Evolutionary conservation across 2,888 invertebrate species (phyloP).

Genomic region (Glaucopsyche alexis): DNA sequence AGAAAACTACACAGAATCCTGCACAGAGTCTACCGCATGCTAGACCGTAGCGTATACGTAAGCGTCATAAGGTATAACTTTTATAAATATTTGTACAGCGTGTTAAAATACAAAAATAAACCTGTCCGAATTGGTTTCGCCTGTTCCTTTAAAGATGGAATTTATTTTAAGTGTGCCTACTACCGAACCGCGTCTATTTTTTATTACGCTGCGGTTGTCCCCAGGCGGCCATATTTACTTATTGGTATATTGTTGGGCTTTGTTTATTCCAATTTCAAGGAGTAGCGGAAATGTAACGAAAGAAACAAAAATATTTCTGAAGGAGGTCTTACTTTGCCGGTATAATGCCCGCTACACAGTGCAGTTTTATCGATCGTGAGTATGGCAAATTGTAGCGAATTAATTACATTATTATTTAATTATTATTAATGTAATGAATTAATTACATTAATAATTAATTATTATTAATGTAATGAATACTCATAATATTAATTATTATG

Average conservation of each 20-base stretch:
- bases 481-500: too few relatives aligned
- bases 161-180: neutral
- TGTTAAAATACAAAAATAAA: neutral
- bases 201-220: conserved; percentile 19
- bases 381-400: neutral
- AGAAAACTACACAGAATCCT: too few relatives aligned
- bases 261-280: conserved; percentile 20
- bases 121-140: neutral
- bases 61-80: too few relatives aligned
- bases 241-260: conserved; percentile 3
- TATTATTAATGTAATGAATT: too few relatives aligned
- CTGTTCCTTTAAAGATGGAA: neutral
- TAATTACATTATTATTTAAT: too few relatives aligned
- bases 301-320: neutral
- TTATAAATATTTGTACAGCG: too few relatives aligned
- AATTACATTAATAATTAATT: too few relatives aligned
- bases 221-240: conserved; percentile 17
- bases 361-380: neutral
- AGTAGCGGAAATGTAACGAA: neutral
- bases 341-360: neutral
- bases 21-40: too few relatives aligned
- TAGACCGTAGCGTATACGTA: too few relatives aligned
- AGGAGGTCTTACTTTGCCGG: neutral
- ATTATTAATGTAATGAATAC: too few relatives aligned
- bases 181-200: conserved; percentile 11